Conservation (phyloP, 1,140 invertebrate genomes). For the Trichonephila clavata region DNA sequence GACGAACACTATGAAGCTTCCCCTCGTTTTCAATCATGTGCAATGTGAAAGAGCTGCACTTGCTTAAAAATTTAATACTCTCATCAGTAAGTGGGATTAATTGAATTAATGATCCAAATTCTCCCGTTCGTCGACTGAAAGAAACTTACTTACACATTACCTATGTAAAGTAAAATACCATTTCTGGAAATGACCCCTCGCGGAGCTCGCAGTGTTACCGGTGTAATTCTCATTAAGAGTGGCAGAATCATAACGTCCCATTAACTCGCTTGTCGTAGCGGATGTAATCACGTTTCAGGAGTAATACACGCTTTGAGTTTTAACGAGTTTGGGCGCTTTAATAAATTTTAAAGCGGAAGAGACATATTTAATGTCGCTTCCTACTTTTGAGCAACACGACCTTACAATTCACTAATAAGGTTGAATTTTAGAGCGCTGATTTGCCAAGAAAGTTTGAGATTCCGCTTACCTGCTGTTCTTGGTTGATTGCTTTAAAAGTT, state of each 20-base stretch:
- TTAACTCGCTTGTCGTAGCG: constrained; percentile 1
- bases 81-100: background rate
- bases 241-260: constrained; percentile 36
- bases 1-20: no score
- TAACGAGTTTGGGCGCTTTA: constrained; percentile 29
- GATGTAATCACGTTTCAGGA: constrained; percentile 9
- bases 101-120: background rate
- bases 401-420: constrained; percentile 9
- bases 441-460: background rate
- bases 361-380: background rate
- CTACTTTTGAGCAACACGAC: background rate
- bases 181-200: background rate
- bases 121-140: background rate
- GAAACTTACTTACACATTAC: background rate
- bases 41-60: background rate
- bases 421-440: background rate
- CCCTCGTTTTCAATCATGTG: background rate
- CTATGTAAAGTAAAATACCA: background rate
- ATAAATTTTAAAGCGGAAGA: constrained; percentile 47
- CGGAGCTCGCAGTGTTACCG: background rate
- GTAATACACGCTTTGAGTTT: constrained; percentile 28
- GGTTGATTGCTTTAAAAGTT: background rate
- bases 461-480: background rate
- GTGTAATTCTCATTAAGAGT: constrained; percentile 23
- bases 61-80: constrained; percentile 5